A percentile compares a stretch with the other conserved stretches of the same genome.
Evolutionary conservation across 2,888 invertebrate species (phyloP).

Genomic region (Marasmarcha lunaedactyla): DNA sequence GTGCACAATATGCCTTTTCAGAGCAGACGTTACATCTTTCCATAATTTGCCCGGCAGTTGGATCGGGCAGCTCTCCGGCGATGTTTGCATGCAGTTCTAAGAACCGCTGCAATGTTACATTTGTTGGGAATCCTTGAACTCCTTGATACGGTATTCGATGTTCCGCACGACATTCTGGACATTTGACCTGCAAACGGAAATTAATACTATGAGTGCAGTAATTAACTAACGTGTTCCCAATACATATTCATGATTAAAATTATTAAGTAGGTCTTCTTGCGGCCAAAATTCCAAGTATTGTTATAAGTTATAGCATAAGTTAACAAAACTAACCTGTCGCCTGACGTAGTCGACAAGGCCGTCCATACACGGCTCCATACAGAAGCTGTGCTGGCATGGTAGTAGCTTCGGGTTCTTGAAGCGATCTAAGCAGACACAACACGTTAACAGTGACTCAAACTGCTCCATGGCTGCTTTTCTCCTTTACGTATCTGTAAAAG

Average conservation of each 20-base stretch:
- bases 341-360: slow-evolving; percentile 95
- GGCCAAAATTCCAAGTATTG: no score
- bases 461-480: slow-evolving; percentile 80
- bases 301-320: no score
- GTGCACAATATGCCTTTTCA: slow-evolving; percentile 88
- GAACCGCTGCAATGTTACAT: slow-evolving; percentile 94
- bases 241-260: slow-evolving; percentile 2
- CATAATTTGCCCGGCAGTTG: slow-evolving; percentile 92
- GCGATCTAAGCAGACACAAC: slow-evolving; percentile 97
- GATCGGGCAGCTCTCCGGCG: slow-evolving; percentile 90
- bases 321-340: slow-evolving; percentile 78
- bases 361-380: slow-evolving; percentile 99
- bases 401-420: slow-evolving; percentile 97
- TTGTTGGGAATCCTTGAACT: slow-evolving; percentile 93
- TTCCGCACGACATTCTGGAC: slow-evolving; percentile 97
- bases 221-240: slow-evolving; percentile 2
- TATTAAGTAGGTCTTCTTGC: no score
- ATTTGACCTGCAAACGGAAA: slow-evolving; percentile 80
- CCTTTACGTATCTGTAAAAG: slow-evolving; percentile 46
- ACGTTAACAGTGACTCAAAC: slow-evolving; percentile 97
- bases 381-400: slow-evolving; percentile 99
- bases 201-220: no score
- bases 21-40: slow-evolving; percentile 94
- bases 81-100: slow-evolving; percentile 94
- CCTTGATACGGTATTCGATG: slow-evolving; percentile 97